Evolutionary conservation across 2,797 vertebrate species (phyloP), one percentile per base, ranked within the genome.

Genomic region (Anableps anableps): DNA sequence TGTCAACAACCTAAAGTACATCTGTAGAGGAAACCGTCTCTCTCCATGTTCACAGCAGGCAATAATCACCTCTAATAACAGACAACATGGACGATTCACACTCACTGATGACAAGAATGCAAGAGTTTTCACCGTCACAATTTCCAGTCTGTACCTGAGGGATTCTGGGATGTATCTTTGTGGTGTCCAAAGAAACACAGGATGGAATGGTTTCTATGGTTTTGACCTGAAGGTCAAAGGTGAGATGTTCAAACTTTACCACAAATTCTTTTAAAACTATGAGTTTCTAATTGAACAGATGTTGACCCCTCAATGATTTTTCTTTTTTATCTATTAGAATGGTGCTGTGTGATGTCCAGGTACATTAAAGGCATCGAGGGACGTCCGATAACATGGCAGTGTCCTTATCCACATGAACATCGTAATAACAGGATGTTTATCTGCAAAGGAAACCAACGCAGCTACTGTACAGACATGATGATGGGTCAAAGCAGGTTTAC

Each of bases 131-230:
- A 91, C 13, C 13, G 82, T 93, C 31, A 88, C 0, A 8, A 73
- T 93, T 43, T 74, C 1, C 48, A 55, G 17, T 23, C 31, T 93
- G 81, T 90, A 45, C 55, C 0, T 7, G 11, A 16, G 34, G 5
- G 84, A 93, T 62, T 81, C 86, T 77, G 92, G 90, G 8, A 50
- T 0, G 7, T 93, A 93, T 43, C 85, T 93, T n/a, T 29, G 14
- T 58, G 55, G 55, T 58, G 11, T 58, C n/a, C 55, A 29, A 4
- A 58, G n/a, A 60, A 29, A 31, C n/a, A 13, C 26, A 60, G 55
- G 55, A 60, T 31, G 10, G 13, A n/a, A 31, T 31, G 55, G 0
- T 29, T 31, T 60, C 55, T 5, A 0, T 31, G n/a, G n/a, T 31
- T 29, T 60, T 60, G 55, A 31, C 1, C 55, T 60, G 55, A 1